A percentile compares a stretch with the other conserved stretches of the same genome.
phyloP scores from a whole-genome alignment of 2,888 invertebrate genomes.

The Labia minor region DNA sequence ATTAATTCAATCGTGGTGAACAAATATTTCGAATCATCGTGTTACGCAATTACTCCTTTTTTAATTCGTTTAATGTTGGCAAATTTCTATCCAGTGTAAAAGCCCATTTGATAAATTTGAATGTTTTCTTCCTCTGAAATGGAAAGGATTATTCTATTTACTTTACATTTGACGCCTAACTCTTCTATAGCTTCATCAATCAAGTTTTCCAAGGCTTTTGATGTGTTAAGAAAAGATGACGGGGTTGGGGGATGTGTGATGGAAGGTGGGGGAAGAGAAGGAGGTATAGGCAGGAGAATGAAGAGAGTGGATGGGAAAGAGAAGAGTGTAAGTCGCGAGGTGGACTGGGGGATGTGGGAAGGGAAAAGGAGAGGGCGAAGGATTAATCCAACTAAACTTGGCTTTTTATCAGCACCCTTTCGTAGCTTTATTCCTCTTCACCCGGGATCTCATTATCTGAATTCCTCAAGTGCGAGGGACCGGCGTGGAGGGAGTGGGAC shows the following conservation, averaged over 20 bases:
- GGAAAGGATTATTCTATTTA: not conserved
- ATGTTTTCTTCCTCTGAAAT: not conserved
- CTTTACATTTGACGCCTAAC: not conserved
- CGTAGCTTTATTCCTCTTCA: not conserved
- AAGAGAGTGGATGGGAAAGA: no score
- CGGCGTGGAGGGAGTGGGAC: no score
- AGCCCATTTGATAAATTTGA: not conserved
- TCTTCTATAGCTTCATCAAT: not conserved
- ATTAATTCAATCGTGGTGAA: no score
- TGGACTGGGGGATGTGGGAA: no score
- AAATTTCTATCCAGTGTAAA: not conserved
- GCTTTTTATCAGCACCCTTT: not conserved
- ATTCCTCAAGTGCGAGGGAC: not conserved
- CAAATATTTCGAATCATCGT: no score
- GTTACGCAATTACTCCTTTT: not conserved
- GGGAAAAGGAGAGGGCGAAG: no score
- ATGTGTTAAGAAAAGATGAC: not conserved
- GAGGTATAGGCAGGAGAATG: no score
- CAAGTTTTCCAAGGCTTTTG: not conserved
- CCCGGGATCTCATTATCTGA: not conserved
- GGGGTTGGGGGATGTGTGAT: not conserved
- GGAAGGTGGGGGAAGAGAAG: no score
- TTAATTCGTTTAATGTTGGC: not conserved
- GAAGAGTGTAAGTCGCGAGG: no score
- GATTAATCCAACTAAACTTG: not conserved